Conservation (phyloP, 1,140 invertebrate species). For the Triops longicaudatus region DNA sequence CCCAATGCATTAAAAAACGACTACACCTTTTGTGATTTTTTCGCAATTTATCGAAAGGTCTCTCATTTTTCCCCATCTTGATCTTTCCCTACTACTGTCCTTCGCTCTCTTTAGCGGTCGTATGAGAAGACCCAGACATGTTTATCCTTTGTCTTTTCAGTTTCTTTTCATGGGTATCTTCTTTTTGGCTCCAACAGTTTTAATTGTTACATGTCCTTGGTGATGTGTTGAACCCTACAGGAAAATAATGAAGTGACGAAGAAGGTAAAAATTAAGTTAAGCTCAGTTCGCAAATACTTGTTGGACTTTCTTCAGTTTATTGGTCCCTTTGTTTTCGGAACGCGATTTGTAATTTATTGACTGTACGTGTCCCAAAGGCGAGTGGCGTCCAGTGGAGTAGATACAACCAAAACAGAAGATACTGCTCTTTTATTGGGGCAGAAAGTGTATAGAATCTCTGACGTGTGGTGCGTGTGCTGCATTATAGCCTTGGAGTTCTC, state of each 20-base stretch:
- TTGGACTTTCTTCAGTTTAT: neutral
- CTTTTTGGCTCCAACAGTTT: neutral
- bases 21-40: conserved; percentile 8
- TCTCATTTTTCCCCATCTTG: neutral
- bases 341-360: neutral
- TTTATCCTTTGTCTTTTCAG: neutral
- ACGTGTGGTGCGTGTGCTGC: conserved; percentile 10
- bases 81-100: neutral
- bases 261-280: neutral
- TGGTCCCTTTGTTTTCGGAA: neutral
- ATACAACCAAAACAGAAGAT: neutral
- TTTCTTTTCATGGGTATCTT: neutral
- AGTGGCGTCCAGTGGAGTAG: neutral
- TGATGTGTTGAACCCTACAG: neutral
- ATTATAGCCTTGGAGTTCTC: conserved; percentile 12
- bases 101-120: neutral
- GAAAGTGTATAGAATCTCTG: conserved; percentile 2
- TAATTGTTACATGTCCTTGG: neutral
- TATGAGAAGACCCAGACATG: neutral
- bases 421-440: neutral
- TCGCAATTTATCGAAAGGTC: neutral
- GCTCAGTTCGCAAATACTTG: neutral
- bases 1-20: neutral
- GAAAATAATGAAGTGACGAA: neutral
- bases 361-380: neutral